Percentiles rank a stretch among this genome's conserved stretches.
Conservation (phyloP, 92 coral and sea anemone species). For the Desmophyllum pertusum region DNA sequence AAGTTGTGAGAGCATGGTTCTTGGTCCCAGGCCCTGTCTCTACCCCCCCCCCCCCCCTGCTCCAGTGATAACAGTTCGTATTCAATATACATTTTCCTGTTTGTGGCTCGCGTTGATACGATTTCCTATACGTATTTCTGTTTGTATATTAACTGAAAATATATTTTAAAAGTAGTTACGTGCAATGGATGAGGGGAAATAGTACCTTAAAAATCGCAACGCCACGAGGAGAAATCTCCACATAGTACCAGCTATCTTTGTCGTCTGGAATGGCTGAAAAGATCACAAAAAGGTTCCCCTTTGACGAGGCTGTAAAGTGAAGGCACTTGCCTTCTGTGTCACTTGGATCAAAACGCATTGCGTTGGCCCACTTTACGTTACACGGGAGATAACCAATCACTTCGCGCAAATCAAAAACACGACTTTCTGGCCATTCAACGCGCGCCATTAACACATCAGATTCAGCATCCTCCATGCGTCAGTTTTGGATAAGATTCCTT, state of each 20-base stretch:
- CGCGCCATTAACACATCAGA: neutral
- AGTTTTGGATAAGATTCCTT: neutral
- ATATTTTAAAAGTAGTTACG: too few relatives aligned
- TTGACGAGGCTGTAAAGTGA: conserved; percentile 23
- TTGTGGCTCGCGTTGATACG: too few relatives aligned
- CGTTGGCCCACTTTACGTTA: neutral
- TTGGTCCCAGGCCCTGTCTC: too few relatives aligned
- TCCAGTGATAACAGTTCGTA: too few relatives aligned
- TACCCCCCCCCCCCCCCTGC: too few relatives aligned
- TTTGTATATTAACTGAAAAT: too few relatives aligned
- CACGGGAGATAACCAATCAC: neutral
- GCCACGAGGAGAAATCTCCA: conserved; percentile 8
- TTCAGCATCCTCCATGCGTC: neutral
- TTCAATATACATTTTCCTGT: too few relatives aligned
- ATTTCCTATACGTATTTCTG: too few relatives aligned
- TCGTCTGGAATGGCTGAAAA: conserved; percentile 2
- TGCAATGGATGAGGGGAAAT: too few relatives aligned
- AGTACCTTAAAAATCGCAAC: conserved; percentile 22
- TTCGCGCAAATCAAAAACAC: neutral
- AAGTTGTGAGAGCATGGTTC: too few relatives aligned
- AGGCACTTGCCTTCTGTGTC: conserved; percentile 34
- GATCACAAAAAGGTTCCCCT: neutral
- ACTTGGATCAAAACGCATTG: conserved; percentile 39
- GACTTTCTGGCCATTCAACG: neutral
- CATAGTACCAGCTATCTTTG: conserved; percentile 17